Base-by-base conservation (phyloP, 1,140 invertebrate genomes). In the Cotesia vestalis region DNA sequence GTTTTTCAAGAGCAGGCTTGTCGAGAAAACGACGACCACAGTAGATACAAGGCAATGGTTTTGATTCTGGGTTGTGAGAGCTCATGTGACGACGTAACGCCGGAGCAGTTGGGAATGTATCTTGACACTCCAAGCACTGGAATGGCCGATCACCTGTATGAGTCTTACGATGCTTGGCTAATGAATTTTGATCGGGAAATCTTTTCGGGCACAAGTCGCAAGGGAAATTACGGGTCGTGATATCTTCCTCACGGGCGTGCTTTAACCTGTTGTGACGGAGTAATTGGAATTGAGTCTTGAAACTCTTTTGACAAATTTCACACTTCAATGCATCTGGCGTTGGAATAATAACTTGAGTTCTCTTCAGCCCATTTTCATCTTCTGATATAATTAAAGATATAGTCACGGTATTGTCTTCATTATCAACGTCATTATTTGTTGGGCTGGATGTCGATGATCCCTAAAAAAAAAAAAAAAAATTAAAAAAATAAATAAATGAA, bases 321-420 rank as follows among this genome's bases (percentile, higher is more conserved):
- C 86, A 87, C 38, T 86, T 87, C 8, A 83, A 72, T 64, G 81
- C 83, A 63, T 86, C 84, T 4, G 82, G 79, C n/a, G 85, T 86
- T 60, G 86, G 86, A 75, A 87, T 87, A 53, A 87, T 86, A 27
- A 87, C 86, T 77, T 87, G 86, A 14, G 86, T 87, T 75, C 85
- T 73, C 72, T 87, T 86, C 63, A 86, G 83, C 4, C 86, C 86
- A 63, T 86, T 76, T 36, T 87, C 86, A 73, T 87, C 86, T 38
- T 87, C 85, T 0, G 86, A 87, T 74, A 87, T 87, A 69, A 87
- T 86, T 4, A 86, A 62, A 0, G 86, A 86, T 75, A 87, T 87
- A 2, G 85, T 86, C 0, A 87, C 83, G 8, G 85, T 87, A 66
- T 83, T 85, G 53, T 86, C 85, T 68, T 87, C 85, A 51, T 83